Conservation (phyloP, 2,888 invertebrate species). For the Abscondita cerata region DNA sequence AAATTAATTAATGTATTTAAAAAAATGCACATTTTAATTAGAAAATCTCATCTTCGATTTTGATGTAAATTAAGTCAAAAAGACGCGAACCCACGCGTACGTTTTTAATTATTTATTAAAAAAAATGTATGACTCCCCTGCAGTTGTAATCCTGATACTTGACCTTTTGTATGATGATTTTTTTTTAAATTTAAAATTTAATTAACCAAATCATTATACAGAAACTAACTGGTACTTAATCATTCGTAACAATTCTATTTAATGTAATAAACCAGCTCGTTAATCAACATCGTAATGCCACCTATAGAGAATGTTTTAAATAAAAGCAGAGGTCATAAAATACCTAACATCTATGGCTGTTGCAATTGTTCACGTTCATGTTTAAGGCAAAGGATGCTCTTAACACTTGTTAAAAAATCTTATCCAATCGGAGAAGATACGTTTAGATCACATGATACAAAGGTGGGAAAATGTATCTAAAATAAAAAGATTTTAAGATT, state of each 20-base stretch:
- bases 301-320: slow-evolving; percentile 50
- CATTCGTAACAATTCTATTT: slow-evolving; percentile 36
- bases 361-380: slow-evolving; percentile 48
- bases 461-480: slow-evolving; percentile 47
- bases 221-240: slow-evolving; percentile 15
- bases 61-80: slow-evolving; percentile 3
- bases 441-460: slow-evolving; percentile 43
- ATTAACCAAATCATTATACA: slow-evolving; percentile 2
- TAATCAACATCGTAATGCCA: slow-evolving; percentile 48
- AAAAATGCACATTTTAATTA: too few relatives aligned
- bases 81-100: background rate
- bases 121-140: slow-evolving; percentile 1
- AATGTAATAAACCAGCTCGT: slow-evolving; percentile 32
- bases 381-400: slow-evolving; percentile 40
- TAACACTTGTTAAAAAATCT: slow-evolving; percentile 45
- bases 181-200: slow-evolving; percentile 7
- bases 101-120: slow-evolving; percentile 5
- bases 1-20: too few relatives aligned
- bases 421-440: slow-evolving; percentile 44
- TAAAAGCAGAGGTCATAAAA: slow-evolving; percentile 48
- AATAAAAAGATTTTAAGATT: slow-evolving; percentile 37
- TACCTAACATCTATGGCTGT: slow-evolving; percentile 51
- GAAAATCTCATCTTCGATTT: too few relatives aligned
- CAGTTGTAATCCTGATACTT: slow-evolving; percentile 1
- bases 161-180: background rate